Base-by-base conservation (phyloP, 1,140 invertebrate species). In the Drosophila hydei region DNA sequence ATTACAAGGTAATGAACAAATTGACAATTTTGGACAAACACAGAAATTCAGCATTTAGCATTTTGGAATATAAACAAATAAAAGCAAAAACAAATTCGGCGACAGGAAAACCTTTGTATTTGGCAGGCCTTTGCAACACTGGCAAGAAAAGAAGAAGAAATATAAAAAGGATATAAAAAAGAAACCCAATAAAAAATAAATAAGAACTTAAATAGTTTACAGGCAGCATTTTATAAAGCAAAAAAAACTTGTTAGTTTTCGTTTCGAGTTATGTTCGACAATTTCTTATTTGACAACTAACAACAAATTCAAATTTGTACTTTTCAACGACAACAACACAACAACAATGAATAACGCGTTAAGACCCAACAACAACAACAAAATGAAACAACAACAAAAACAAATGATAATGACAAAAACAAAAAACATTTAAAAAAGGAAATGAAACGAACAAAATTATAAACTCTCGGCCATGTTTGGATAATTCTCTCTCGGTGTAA, bases 401-500 rank as follows among this genome's bases (percentile, higher is more conserved):
- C 27, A 48, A 77, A 72, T 51, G 50, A 79, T 73, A 59, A 69
- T 45, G 60, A 81, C 67, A 77, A 76, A 48, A 75, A 75, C 42
- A 68, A 65, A 40, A 68, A 79, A 45, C 42, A 77, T n/a, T n/a
- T 74, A 71, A 74, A 77, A 69, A 77, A 89, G 45, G 48, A 76
- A 79, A 65, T 70, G 36, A 79, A 80, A 68, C 50, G 61, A 84
- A 79, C 81, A 76, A 87, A 90, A 87, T 90, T 89, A 45, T 72
- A 85, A 85, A 77, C 90, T 91, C 90, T 90, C 90, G 87, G 90
- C 90, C 90, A 91, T 87, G 87, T 91, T 91, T 91, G 90, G 90
- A 91, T 91, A 91, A 90, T 91, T 90, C 65, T 91, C 87, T 90
- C 90, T 91, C 90, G 90, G 90, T 91, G 90, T 91, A 91, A 88